Conservation (phyloP, 2,888 invertebrate species). For the Pheosia gnoma region DNA sequence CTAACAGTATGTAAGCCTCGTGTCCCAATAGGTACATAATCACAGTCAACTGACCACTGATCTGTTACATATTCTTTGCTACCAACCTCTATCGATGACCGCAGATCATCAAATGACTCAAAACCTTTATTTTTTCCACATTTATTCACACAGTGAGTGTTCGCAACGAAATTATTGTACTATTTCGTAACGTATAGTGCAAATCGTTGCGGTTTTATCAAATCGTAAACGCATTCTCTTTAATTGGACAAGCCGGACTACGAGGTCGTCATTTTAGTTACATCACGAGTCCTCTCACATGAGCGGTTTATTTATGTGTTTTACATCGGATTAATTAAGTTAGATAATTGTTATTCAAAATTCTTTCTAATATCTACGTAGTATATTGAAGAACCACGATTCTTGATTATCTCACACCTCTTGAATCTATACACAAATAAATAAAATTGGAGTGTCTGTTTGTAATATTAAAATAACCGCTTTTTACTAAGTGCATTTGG, state of each 20-base stretch:
- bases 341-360: neutral
- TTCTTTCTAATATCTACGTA: neutral
- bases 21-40: no score
- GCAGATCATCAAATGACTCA: slow-evolving; percentile 22
- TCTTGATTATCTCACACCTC: neutral
- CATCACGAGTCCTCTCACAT: slow-evolving; percentile 40
- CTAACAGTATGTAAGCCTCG: no score
- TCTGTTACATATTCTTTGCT: neutral
- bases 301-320: neutral
- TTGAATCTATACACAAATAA: no score
- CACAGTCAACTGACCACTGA: no score
- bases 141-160: slow-evolving; percentile 34
- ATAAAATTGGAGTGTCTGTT: no score
- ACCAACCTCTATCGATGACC: neutral
- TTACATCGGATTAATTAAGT: neutral
- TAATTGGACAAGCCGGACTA: slow-evolving; percentile 29
- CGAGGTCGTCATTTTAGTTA: slow-evolving; percentile 37
- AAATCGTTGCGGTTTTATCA: slow-evolving; percentile 43
- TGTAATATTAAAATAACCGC: no score
- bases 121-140: slow-evolving; percentile 23
- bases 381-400: neutral
- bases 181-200: slow-evolving; percentile 36
- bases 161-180: slow-evolving; percentile 30
- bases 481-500: no score
- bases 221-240: slow-evolving; percentile 46